Evolutionary conservation across 2,113 vertebrate species (phyloP).

Genomic region (Gracilinanus agilis): DNA sequence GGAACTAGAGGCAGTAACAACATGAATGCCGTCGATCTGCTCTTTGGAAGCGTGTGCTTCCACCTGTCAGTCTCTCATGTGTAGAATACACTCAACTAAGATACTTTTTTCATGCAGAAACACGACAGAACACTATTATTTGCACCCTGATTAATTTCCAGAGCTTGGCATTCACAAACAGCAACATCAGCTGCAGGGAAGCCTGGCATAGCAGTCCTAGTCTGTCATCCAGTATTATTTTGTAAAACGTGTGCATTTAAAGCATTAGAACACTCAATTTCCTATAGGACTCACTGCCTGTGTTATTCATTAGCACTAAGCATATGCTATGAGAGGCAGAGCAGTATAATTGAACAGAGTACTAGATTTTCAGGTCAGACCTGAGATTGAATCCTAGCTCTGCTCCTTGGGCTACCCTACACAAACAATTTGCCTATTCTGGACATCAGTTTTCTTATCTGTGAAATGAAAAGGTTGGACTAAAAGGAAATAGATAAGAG

Average conservation of each 20-base stretch:
- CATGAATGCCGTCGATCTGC: background rate
- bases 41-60: conserved; percentile 4
- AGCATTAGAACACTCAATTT: background rate
- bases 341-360: background rate
- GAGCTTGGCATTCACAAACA: conserved; percentile 4
- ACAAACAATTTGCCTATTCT: background rate
- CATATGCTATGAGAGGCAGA: background rate
- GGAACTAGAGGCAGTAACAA: background rate
- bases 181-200: conserved; percentile 6
- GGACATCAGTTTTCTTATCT: background rate
- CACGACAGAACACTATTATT: conserved; percentile 1
- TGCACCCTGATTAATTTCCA: conserved; percentile 5
- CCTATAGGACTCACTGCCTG: background rate
- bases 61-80: conserved; percentile 1
- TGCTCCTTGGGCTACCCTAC: background rate
- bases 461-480: background rate
- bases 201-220: background rate
- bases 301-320: background rate
- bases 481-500: background rate
- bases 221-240: background rate
- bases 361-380: background rate
- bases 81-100: conserved; percentile 1
- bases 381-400: background rate
- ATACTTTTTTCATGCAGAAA: conserved; percentile 2
- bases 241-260: background rate